phyloP scores from a whole-genome alignment of 2,888 invertebrate species.

The Chydorus sphaericus region DNA sequence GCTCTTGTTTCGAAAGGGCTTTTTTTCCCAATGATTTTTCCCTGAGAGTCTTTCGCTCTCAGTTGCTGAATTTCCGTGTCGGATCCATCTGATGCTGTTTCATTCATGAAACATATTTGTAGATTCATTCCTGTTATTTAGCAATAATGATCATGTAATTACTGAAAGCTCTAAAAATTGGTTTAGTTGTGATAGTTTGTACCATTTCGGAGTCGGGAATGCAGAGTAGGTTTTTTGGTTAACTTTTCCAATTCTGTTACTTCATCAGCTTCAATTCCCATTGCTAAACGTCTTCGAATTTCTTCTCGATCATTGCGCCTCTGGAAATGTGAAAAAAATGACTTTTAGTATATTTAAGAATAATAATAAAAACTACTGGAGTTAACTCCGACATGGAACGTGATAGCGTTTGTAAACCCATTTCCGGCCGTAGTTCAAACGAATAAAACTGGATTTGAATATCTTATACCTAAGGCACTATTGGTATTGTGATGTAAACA shows the following conservation, averaged over 20 bases:
- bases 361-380: too few relatives aligned
- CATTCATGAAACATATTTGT: constrained; percentile 92
- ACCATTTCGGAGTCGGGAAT: constrained; percentile 75
- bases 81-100: constrained; percentile 61
- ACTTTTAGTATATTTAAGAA: too few relatives aligned
- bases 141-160: background rate
- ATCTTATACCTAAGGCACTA: too few relatives aligned
- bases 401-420: too few relatives aligned
- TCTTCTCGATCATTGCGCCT: constrained; percentile 84
- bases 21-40: background rate
- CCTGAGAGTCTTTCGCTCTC: constrained; percentile 43
- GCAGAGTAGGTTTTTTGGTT: constrained; percentile 71
- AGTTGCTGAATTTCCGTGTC: constrained; percentile 45
- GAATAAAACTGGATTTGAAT: too few relatives aligned
- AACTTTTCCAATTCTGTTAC: constrained; percentile 47
- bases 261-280: constrained; percentile 65
- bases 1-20: too few relatives aligned
- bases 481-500: too few relatives aligned
- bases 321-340: constrained; percentile 34
- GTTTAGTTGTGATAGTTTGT: constrained; percentile 24
- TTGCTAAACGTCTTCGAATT: constrained; percentile 71
- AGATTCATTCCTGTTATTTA: constrained; percentile 49
- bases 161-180: background rate
- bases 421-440: too few relatives aligned
- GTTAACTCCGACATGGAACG: too few relatives aligned